Base-by-base conservation (phyloP, 1,140 invertebrate species). In the Grapholita molesta region DNA sequence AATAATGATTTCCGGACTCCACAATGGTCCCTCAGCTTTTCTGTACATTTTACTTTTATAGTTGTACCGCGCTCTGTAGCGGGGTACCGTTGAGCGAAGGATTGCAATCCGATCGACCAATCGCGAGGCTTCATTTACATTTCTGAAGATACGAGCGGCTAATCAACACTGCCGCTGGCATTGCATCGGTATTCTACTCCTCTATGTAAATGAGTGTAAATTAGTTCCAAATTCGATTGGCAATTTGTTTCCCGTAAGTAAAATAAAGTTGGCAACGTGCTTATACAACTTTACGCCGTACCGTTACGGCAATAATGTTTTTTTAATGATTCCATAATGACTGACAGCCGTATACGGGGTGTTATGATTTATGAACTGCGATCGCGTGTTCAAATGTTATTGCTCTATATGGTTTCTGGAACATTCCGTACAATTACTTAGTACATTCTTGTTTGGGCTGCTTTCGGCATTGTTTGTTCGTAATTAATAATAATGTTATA, bases 301-400 rank as follows among this genome's bases (percentile, higher is more conserved):
- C 74, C 67, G 69, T 71, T 72, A 68, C 12, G 66, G 65, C 65
- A 72, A 66, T 87, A 88, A 90, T 87, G 88, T 85, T 85, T 88
- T 86, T 88, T 88, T 88, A 90, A 90, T 88, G 86, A 88, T 79
- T 70, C 68, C 74, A 28, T 86, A 89, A 85, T 83, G 80, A 90
- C 78, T 80, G 86, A 86, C 83, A 81, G 73, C 64, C 78, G 71
- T 79, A 78, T 75, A 75, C 42, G 53, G 52, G 55, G 71, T 66
- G 64, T 69, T 79, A 84, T 86, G 84, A 86, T 86, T 86, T 85
- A 88, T 87, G 80, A 28, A 82, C 72, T 69, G 68, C 70, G 68
- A 71, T 86, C 76, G 82, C 81, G 82, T 86, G 86, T 86, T 86
- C 82, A 70, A 61, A 25, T 61, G 21, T 61, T 61, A 61, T 61